Conservation (phyloP, 2,797 vertebrate species). For the Acanthiza pusilla region DNA sequence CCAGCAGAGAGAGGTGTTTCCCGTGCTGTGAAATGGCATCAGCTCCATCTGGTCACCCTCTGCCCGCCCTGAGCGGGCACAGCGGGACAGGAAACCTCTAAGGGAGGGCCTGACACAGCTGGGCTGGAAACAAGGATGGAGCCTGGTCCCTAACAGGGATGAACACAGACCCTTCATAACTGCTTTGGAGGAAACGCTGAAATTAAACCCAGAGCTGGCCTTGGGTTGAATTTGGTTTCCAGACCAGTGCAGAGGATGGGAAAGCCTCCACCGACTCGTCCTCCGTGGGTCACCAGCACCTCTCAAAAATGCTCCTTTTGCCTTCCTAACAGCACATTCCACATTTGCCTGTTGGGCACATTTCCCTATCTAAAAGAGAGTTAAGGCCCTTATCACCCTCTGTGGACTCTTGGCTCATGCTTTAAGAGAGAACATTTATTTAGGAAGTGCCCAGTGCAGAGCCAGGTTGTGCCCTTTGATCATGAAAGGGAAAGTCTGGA, state of each 20-base stretch:
- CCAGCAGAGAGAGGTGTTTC: slow-evolving; percentile 21
- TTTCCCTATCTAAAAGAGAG: neutral
- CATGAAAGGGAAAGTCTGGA: neutral
- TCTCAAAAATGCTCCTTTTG: neutral
- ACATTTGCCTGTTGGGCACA: neutral
- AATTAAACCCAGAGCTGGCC: neutral
- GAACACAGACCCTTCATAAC: neutral
- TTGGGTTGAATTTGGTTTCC: neutral
- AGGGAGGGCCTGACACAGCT: neutral
- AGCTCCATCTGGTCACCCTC: neutral
- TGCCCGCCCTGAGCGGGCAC: neutral
- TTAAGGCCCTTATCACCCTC: neutral
- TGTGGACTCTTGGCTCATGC: neutral
- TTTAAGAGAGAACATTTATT: neutral
- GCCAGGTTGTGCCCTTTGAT: neutral
- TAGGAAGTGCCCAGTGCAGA: neutral
- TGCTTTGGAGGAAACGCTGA: neutral
- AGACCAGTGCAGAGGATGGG: neutral
- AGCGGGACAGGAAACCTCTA: neutral
- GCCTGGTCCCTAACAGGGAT: neutral
- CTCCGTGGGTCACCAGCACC: neutral
- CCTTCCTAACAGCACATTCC: neutral
- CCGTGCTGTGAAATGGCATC: neutral
- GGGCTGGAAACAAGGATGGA: neutral
- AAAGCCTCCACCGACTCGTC: neutral